Conservation (phyloP, 2,113 vertebrate species). For the Ceuthmochares aereus region DNA sequence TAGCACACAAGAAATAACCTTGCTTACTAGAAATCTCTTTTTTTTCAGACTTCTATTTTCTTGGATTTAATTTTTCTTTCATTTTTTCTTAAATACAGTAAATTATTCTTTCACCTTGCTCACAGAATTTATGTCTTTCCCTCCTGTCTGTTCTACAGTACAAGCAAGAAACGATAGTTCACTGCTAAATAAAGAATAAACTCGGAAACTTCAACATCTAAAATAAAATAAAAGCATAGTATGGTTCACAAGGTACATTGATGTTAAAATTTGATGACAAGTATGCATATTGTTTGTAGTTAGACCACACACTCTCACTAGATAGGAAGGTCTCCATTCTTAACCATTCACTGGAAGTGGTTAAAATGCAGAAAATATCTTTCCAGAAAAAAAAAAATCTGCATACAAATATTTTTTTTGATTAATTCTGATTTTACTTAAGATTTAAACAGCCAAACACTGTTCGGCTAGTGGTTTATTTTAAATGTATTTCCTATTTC, state of each 20-base stretch:
- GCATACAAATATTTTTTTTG: not conserved
- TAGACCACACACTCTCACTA: not conserved
- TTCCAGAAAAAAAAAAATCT: not conserved
- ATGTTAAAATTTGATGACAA: not conserved
- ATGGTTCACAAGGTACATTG: not conserved
- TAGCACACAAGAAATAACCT: not conserved
- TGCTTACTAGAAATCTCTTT: not conserved
- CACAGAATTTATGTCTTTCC: not conserved
- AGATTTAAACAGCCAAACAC: not conserved
- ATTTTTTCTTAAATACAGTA: not conserved
- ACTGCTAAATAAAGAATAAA: not conserved
- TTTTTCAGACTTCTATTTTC: not conserved
- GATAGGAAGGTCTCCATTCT: not conserved
- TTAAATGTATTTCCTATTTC: not conserved
- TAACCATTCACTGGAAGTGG: not conserved
- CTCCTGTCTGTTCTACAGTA: not conserved
- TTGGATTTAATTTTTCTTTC: not conserved
- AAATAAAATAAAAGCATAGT: not conserved
- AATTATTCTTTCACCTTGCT: not conserved
- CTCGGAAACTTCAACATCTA: not conserved
- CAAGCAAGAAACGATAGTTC: not conserved
- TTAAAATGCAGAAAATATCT: not conserved
- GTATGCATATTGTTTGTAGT: not conserved
- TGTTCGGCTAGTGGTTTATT: not conserved
- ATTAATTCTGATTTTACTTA: not conserved